Conservation (phyloP, 2,797 vertebrate species). For the Gambelia wislizenii region DNA sequence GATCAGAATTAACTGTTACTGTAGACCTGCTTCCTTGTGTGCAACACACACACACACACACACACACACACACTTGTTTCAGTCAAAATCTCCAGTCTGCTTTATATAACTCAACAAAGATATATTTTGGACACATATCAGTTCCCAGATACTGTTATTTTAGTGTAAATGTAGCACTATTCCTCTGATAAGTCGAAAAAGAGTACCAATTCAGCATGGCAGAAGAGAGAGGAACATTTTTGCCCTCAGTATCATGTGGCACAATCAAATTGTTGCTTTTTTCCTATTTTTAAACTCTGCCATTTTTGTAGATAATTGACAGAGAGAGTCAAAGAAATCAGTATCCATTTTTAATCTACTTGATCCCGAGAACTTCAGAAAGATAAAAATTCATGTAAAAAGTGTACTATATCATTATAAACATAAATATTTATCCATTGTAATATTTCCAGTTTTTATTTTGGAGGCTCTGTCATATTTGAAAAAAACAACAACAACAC, state of each 20-base stretch:
- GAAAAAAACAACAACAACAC: not conserved
- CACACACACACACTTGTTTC: not conserved
- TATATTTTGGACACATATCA: not conserved
- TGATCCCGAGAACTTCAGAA: not conserved
- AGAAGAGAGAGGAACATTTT: not conserved
- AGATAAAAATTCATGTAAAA: not conserved
- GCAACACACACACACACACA: too few species aligned
- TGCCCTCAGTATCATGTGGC: not conserved
- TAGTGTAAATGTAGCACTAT: not conserved
- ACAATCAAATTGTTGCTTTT: not conserved
- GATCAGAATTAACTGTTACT: not conserved
- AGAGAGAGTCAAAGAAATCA: too few species aligned
- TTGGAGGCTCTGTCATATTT: not conserved
- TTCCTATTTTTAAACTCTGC: not conserved
- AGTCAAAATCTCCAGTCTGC: not conserved
- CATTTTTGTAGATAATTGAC: not conserved
- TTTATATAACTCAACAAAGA: not conserved
- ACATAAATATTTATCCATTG: not conserved
- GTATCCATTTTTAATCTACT: not conserved
- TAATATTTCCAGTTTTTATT: too few species aligned
- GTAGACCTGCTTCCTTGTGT: too few species aligned
- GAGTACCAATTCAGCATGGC: not conserved
- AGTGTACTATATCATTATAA: not conserved
- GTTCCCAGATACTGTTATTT: not conserved
- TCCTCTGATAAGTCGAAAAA: not conserved